Conservation (phyloP, 2,797 vertebrate species). For the Tolypeutes matacus region DNA sequence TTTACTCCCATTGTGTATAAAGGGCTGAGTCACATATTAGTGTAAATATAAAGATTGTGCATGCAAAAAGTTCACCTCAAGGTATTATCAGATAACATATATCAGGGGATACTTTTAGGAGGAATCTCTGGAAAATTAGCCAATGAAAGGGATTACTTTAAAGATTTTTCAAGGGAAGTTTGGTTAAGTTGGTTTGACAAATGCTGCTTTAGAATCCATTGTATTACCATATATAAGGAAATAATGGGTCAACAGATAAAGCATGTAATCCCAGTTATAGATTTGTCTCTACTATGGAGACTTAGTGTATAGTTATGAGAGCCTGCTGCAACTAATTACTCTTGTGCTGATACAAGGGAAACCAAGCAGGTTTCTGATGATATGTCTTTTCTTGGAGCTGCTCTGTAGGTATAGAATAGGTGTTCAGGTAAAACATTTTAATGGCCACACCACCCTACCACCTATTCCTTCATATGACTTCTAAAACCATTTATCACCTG, state of each 20-base stretch:
- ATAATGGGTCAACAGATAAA: background rate
- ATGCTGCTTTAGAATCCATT: background rate
- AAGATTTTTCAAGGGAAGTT: background rate
- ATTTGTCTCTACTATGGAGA: background rate
- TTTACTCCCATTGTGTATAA: background rate
- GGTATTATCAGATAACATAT: background rate
- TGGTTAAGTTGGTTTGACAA: background rate
- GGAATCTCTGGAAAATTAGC: background rate
- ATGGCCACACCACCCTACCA: background rate
- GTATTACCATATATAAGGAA: background rate
- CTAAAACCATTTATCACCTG: background rate
- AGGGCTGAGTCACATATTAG: background rate
- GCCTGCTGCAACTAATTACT: background rate
- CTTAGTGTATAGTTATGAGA: background rate
- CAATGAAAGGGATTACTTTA: background rate
- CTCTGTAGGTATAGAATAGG: background rate
- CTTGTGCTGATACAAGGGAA: background rate
- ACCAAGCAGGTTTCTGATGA: background rate
- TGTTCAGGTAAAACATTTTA: background rate
- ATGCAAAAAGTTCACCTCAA: background rate
- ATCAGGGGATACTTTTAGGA: background rate
- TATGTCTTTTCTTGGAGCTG: background rate
- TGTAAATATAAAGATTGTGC: background rate
- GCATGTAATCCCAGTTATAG: background rate
- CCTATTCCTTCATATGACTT: background rate